Conservation (phyloP, 2,888 invertebrate species). For the Ichneumon xanthorius region DNA sequence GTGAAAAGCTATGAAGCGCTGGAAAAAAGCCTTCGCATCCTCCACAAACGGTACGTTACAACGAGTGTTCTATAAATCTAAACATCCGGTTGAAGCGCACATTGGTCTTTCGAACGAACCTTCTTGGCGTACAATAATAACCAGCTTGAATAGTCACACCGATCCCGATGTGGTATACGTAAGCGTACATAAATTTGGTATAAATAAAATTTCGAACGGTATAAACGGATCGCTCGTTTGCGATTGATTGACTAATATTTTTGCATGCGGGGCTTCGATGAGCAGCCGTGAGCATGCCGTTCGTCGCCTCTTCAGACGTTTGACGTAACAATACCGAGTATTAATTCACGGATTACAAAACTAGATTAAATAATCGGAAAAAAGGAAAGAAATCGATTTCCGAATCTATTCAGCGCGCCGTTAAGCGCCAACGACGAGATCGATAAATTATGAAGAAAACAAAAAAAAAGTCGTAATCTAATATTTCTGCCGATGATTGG, state of each 20-base stretch:
- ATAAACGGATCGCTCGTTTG: conserved; percentile 12
- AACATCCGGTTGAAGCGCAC: conserved; percentile 30
- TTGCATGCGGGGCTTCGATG: conserved; percentile 16
- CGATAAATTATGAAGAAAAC: conserved; percentile 26
- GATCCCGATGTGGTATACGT: conserved; percentile 2
- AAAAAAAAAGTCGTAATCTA: not conserved
- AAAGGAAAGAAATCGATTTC: conserved; percentile 12
- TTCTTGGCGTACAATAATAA: conserved; percentile 25
- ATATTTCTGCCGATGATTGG: conserved; percentile 25
- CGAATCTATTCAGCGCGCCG: conserved; percentile 23
- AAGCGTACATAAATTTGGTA: conserved; percentile 38
- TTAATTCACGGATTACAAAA: conserved; percentile 35
- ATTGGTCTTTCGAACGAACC: conserved; percentile 32
- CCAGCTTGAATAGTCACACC: conserved; percentile 25
- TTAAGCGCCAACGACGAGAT: conserved; percentile 33
- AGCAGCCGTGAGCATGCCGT: not conserved
- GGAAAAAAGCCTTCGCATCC: conserved; percentile 44
- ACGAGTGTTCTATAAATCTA: conserved; percentile 40
- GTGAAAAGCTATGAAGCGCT: conserved; percentile 45
- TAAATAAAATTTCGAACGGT: conserved; percentile 27
- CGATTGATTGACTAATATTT: conserved; percentile 7
- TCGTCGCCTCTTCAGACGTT: conserved; percentile 4
- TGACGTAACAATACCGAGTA: conserved; percentile 36
- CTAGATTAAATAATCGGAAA: conserved; percentile 25
- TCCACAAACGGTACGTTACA: conserved; percentile 34